phyloP scores from a whole-genome alignment of 2,113 vertebrate species.

The Circaetus gallicus region DNA sequence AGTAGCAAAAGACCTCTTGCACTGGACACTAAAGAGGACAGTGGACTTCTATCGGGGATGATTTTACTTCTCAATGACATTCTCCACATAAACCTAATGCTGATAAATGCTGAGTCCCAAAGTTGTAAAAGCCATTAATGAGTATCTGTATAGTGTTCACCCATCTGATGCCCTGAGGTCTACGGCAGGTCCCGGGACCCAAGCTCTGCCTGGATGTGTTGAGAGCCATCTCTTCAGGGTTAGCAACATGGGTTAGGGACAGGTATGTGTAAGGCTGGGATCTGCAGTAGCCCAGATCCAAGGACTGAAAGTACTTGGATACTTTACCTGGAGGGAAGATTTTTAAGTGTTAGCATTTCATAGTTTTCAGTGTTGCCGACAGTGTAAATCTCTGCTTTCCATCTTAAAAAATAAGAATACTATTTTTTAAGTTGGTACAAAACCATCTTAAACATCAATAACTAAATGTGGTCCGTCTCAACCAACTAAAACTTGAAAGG shows the following conservation, averaged over 20 bases:
- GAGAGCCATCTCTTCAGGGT: background rate
- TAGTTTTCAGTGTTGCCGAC: background rate
- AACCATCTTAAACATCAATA: background rate
- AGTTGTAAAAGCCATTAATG: background rate
- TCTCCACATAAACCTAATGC: background rate
- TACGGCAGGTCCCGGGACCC: background rate
- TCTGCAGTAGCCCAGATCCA: background rate
- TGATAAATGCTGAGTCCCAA: background rate
- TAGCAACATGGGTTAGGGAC: background rate
- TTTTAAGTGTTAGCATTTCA: background rate
- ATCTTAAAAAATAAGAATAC: background rate
- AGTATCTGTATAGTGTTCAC: background rate
- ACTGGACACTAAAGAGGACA: background rate
- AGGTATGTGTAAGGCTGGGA: background rate
- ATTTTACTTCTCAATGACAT: background rate
- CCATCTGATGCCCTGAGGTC: background rate
- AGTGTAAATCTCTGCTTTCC: background rate
- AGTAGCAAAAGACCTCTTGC: background rate
- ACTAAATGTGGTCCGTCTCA: background rate
- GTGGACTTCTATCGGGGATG: background rate
- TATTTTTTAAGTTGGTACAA: background rate
- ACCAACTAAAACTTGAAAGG: background rate
- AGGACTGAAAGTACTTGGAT: background rate
- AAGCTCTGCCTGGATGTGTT: no score
- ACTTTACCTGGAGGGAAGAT: background rate